phyloP scores from a whole-genome alignment of 2,113 vertebrate species.

The Aptenodytes patagonicus region DNA sequence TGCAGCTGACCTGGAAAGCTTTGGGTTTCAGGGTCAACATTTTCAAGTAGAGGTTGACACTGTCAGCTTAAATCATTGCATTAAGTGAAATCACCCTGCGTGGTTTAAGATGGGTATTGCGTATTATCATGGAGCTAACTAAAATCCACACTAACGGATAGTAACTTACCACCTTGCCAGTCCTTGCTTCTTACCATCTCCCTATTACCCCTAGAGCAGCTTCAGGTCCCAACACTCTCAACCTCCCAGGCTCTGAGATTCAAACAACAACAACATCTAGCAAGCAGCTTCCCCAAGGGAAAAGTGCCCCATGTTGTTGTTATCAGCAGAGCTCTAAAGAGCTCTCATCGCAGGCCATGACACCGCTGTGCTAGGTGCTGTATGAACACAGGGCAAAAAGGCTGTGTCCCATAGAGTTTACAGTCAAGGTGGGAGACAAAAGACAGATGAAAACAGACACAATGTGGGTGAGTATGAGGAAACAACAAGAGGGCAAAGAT shows the following conservation, averaged over 20 bases:
- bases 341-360: background rate
- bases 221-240: background rate
- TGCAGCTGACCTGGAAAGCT: background rate
- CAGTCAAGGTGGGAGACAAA: background rate
- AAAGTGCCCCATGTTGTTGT: background rate
- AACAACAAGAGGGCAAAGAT: background rate
- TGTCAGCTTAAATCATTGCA: background rate
- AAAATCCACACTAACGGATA: background rate
- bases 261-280: background rate
- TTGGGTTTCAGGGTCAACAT: accelerated
- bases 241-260: background rate
- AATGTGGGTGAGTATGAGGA: background rate
- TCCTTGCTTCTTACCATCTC: background rate
- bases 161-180: background rate
- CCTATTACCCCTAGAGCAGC: background rate
- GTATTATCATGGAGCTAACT: background rate
- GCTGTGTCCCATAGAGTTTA: background rate
- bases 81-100: background rate
- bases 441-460: background rate
- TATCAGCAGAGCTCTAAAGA: background rate
- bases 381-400: background rate
- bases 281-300: background rate
- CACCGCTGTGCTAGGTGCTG: background rate
- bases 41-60: background rate
- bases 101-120: background rate